Percentiles rank a stretch among this genome's conserved stretches.
These are phyloP conservation scores for pig (Sus scrofa) DNA, from an alignment of 2,113 vertebrate genomes.

Conservation along the genomic window T2T-Sscrofa CM000813.6:21100501-21101000, in stretches of 20 bases:
- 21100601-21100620: not conserved
- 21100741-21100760: not conserved
- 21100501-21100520: not conserved
- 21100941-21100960: not conserved
- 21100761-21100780: not conserved
- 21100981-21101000: not conserved
- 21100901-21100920: not conserved
- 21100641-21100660: not conserved
- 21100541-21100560: not conserved
- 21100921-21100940: not conserved
- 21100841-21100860: not conserved
- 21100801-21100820: not conserved
- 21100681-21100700: not conserved
- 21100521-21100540: not conserved
- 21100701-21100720: accelerated
- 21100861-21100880: not conserved
- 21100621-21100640: not conserved
- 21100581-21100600: not conserved
- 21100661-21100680: not conserved
- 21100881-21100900: not conserved
- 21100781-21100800: accelerated
- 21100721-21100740: not conserved
- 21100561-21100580: not conserved
- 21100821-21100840: not conserved
- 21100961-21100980: not conserved